A percentile compares a stretch with the other conserved stretches of the same genome.
Conservation (phyloP, 2,797 vertebrate genomes). For the Tragopan temminckii region DNA sequence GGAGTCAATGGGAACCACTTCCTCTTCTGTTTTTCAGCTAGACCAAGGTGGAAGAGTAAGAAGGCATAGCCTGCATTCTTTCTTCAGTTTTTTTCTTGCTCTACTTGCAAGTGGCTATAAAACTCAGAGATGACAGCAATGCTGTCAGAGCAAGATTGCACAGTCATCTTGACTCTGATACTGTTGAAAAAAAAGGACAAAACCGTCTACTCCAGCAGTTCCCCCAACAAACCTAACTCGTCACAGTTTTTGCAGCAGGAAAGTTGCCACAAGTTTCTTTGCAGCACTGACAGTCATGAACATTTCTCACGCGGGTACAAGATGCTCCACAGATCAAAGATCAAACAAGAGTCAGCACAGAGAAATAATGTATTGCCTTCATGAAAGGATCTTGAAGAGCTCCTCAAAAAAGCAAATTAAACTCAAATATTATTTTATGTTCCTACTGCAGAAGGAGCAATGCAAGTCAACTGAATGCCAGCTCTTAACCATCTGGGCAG, state of each 20-base stretch:
- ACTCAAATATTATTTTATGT: constrained; percentile 67
- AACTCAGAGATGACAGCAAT: background rate
- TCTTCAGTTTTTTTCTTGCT: background rate
- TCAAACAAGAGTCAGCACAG: constrained; percentile 10
- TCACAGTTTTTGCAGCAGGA: background rate
- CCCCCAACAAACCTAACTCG: background rate
- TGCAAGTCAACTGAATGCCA: constrained; percentile 52
- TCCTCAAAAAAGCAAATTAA: constrained; percentile 45
- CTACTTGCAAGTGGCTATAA: background rate
- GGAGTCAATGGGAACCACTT: background rate
- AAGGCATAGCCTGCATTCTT: background rate
- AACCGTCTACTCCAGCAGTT: background rate
- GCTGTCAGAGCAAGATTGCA: background rate
- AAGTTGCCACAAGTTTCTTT: background rate
- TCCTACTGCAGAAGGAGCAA: background rate
- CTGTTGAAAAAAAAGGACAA: background rate
- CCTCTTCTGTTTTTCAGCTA: background rate
- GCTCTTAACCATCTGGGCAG: constrained; percentile 56
- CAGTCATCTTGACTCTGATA: background rate
- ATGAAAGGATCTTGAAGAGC: constrained; percentile 17
- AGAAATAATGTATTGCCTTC: constrained; percentile 37
- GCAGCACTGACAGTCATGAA: background rate
- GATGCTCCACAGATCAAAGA: background rate
- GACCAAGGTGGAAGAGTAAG: background rate
- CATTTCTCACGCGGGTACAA: background rate